Percentiles rank a stretch among this genome's conserved stretches.
phyloP scores from a whole-genome alignment of 2,888 invertebrate species.

The Nematopogon swammerdamellus region DNA sequence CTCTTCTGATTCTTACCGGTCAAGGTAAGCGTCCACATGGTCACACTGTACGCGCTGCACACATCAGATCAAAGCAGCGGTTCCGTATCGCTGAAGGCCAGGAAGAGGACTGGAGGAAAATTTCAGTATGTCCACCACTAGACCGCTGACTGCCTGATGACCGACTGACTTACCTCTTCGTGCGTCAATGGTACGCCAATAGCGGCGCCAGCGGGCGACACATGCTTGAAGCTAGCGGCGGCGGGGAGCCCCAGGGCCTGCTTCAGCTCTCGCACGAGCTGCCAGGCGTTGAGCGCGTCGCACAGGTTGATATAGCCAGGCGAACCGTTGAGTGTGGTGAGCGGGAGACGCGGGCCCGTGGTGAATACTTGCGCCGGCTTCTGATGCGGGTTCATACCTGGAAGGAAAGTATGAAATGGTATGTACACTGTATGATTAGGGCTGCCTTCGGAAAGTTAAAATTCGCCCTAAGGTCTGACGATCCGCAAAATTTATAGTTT shows the following conservation, averaged over 20 bases:
- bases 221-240: conserved; percentile 96
- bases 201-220: conserved; percentile 96
- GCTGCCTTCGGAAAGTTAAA: background rate
- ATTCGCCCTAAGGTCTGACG: no score
- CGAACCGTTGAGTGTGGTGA: conserved; percentile 88
- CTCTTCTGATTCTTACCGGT: no score
- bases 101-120: no score
- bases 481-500: background rate
- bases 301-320: conserved; percentile 98
- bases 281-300: conserved; percentile 97
- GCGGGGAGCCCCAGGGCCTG: conserved; percentile 79
- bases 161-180: conserved; percentile 62
- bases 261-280: conserved; percentile 87
- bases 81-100: no score
- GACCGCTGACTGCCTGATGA: no score
- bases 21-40: no score
- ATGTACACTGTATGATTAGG: background rate
- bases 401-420: conserved; percentile 3
- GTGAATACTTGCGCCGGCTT: conserved; percentile 93
- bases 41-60: no score
- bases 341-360: conserved; percentile 71
- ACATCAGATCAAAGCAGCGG: no score
- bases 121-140: no score
- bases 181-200: conserved; percentile 76
- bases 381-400: conserved; percentile 95